phyloP scores from a whole-genome alignment of 2,113 vertebrate genomes.

The Gnathonemus echidnorhynchus region DNA sequence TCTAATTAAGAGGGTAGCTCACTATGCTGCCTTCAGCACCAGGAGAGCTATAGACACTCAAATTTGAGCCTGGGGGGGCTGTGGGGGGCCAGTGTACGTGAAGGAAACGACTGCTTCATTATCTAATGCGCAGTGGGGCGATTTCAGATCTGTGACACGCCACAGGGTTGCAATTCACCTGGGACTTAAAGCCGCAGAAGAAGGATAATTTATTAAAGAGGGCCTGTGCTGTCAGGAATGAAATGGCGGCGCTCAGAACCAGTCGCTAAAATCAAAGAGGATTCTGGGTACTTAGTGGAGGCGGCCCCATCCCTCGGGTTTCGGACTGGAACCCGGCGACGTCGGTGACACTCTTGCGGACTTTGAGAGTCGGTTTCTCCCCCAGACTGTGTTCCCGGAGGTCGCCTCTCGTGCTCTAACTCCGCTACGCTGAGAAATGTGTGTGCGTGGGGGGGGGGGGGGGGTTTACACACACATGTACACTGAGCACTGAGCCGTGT shows the following conservation, averaged over 20 bases:
- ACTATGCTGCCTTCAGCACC: neutral
- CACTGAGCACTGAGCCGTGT: neutral
- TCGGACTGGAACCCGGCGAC: neutral
- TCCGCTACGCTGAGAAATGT: neutral
- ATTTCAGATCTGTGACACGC: neutral
- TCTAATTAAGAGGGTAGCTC: conserved; percentile 9
- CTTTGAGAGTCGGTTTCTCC: neutral
- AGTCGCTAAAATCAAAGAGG: neutral
- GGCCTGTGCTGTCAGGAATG: neutral
- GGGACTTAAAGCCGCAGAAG: neutral
- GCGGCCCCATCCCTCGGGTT: neutral
- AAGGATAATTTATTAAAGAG: conserved; percentile 19
- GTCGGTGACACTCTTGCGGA: neutral
- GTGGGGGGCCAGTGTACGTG: neutral
- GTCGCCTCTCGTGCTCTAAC: neutral
- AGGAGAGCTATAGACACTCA: neutral
- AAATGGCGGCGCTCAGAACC: neutral
- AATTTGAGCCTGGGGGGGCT: neutral
- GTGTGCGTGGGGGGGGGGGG: neutral
- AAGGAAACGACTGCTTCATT: neutral
- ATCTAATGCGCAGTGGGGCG: conserved; percentile 6
- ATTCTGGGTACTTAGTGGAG: neutral
- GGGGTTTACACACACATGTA: conserved; percentile 15
- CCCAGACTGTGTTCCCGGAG: neutral
- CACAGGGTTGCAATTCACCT: neutral